A percentile compares a stretch with the other conserved stretches of the same genome.
Evolutionary conservation across 2,797 vertebrate genomes (phyloP).

Genomic region (Centropyge bicolor): DNA sequence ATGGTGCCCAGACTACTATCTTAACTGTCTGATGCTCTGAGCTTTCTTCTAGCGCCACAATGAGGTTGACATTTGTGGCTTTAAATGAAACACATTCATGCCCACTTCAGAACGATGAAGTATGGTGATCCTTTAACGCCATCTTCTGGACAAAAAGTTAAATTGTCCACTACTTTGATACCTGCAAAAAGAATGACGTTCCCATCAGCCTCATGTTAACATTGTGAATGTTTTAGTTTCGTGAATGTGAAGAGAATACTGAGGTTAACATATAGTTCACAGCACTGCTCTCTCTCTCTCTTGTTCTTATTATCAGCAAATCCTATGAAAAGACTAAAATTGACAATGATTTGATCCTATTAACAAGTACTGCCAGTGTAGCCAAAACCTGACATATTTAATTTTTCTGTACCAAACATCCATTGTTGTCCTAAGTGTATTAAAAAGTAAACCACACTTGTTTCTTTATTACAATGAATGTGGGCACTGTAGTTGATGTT

Average conservation of each 20-base stretch:
- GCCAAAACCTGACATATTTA: not conserved
- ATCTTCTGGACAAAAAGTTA: not conserved
- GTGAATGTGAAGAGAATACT: not conserved
- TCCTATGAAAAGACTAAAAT: not conserved
- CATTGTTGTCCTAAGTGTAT: too few species aligned
- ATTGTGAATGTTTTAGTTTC: not conserved
- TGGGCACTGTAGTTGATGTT: not conserved
- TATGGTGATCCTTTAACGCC: not conserved
- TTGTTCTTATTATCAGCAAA: conserved; percentile 3
- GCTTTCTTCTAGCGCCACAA: not conserved
- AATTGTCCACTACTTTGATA: not conserved
- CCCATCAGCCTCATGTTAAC: not conserved
- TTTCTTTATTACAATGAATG: not conserved
- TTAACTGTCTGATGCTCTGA: not conserved
- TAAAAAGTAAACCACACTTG: not conserved
- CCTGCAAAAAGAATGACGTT: not conserved
- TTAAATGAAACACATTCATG: not conserved
- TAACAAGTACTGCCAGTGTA: not conserved
- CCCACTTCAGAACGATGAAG: not conserved
- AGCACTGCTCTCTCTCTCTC: not conserved
- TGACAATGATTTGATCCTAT: not conserved
- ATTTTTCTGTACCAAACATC: not conserved
- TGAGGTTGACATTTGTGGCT: not conserved
- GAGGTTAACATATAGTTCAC: not conserved
- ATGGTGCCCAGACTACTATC: not conserved